Evolutionary conservation across 2,113 vertebrate genomes (phyloP), one percentile per base, ranked within the genome.

Genomic region (Triplophysa tibetana): DNA sequence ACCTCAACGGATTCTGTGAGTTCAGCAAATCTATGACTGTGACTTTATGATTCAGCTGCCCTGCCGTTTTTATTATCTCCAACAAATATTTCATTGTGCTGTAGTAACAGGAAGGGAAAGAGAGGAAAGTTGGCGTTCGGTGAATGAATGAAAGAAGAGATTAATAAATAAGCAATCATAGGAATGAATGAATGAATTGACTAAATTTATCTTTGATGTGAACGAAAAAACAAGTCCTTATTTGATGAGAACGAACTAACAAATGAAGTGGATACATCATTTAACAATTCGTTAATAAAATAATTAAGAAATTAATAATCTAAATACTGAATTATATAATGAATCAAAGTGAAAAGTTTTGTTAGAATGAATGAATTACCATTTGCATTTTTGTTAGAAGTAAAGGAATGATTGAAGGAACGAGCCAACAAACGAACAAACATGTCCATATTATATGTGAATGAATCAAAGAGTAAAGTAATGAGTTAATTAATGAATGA

Each of bases 1-100:
- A 98, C 85, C 94, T 96, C 88, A 98, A 96, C 58, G 96, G 96
- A 86, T 98, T 98, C 91, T 94, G 97, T 98, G 90, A 98, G 96
- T 95, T 29, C 65, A 67, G 64, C 54, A 68, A n/a, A 78, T 78
- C 17, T 70, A 26, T 7, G 21, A 11, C 16, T 65, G 74, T 65
- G 48, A 45, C 52, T 43, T 45, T 52, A 54, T 52, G 2, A 64
- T 33, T 48, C 1, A 14, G 45, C 63, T 41, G n/a, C 56, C 26
- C 56, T n/a, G 56, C 48, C 33, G 41, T 48, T 62, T 21, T 14
- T 70, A 52, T 24, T 3, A 70, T 12, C 45, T 13, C n/a, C 17
- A n/a, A 58, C 54, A 58, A 10, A 58, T 52, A 21, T 58, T 58
- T 58, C 16, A 16, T 10, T 58, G 48, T 54, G 48, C 16, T 70